Base-by-base conservation (phyloP, 1,140 invertebrate species). In the Pinna nobilis region DNA sequence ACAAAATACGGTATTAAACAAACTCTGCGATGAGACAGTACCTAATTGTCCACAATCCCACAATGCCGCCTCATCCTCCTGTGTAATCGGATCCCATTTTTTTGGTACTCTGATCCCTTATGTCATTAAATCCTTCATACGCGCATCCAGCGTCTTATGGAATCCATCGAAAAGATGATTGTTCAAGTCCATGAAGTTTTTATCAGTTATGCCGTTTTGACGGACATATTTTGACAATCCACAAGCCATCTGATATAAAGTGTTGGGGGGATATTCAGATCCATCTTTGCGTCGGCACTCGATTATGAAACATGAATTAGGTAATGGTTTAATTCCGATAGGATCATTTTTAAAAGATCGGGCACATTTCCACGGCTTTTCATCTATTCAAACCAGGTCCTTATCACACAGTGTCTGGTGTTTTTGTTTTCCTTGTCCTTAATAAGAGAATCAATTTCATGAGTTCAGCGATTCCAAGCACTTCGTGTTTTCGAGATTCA, bases 241-340 rank as follows among this genome's bases (percentile, higher is more conserved):
- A 53, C 70, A 71, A 15, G 47, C 25, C n/a, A 71, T 71, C 3
- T 49, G 35, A 35, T 64, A 64, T 2, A 72, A 28, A 44, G 61
- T 49, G 33, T 44, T 47, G 28, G 41, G 63, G 25, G 63, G 44
- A 37, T 65, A 65, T 33, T 50, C 30, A n/a, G 30, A 32, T 49
- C 49, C 44, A 32, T 65, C 44, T 28, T 59, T 33, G 25, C 33
- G 28, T 59, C 55, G 6, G 33, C 20, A 11, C 20, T 33, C 25
- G 20, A 59, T 35, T n/a, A 5, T 59, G 18, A 59, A 25, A 59
- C 25, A 18, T 20, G 20, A 32, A 32, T n/a, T n/a, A 33, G 55
- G 20, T 59, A 25, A 59, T 59, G 20, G 5, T 7, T n/a, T n/a
- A n/a, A n/a, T n/a, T n/a, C 32, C 20, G 9, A 37, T 41, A 33